Evolutionary conservation across 2,888 invertebrate species (phyloP).

Genomic region (Branchellion lobata): DNA sequence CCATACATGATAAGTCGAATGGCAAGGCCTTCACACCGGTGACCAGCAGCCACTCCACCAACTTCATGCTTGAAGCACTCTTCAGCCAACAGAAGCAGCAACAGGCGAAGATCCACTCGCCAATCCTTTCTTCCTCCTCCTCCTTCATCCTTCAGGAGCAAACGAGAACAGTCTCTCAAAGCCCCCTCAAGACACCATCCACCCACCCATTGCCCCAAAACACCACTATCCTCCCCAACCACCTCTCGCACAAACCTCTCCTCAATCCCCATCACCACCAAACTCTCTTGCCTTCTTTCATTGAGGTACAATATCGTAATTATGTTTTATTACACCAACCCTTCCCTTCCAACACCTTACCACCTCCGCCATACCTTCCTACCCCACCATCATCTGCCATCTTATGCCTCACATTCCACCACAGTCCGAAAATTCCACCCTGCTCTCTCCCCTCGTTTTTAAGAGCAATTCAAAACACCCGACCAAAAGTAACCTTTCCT

Average conservation of each 20-base stretch:
- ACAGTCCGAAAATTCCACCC: too few relatives aligned
- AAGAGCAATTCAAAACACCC: conserved; percentile 39
- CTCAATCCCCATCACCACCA: too few relatives aligned
- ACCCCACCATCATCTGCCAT: too few relatives aligned
- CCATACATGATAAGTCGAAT: neutral
- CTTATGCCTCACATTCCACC: too few relatives aligned
- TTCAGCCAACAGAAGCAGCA: conserved; percentile 17
- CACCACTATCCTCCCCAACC: too few relatives aligned
- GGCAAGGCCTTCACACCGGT: neutral
- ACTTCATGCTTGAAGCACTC: conserved; percentile 14
- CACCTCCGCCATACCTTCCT: too few relatives aligned
- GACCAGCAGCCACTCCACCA: neutral
- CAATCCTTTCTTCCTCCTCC: neutral
- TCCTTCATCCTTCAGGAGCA: neutral
- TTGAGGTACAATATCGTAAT: too few relatives aligned
- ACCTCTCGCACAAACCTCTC: neutral
- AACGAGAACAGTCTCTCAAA: neutral
- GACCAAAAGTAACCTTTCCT: neutral
- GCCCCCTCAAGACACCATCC: too few relatives aligned
- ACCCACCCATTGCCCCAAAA: too few relatives aligned
- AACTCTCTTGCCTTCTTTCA: too few relatives aligned
- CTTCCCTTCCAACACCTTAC: neutral
- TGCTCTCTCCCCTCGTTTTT: conserved; percentile 52
- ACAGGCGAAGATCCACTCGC: neutral
- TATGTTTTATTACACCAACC: neutral